Percentiles rank a stretch among this genome's conserved stretches.
Evolutionary conservation across 2,113 vertebrate genomes (phyloP).

Genomic region (Hoplias malabaricus): DNA sequence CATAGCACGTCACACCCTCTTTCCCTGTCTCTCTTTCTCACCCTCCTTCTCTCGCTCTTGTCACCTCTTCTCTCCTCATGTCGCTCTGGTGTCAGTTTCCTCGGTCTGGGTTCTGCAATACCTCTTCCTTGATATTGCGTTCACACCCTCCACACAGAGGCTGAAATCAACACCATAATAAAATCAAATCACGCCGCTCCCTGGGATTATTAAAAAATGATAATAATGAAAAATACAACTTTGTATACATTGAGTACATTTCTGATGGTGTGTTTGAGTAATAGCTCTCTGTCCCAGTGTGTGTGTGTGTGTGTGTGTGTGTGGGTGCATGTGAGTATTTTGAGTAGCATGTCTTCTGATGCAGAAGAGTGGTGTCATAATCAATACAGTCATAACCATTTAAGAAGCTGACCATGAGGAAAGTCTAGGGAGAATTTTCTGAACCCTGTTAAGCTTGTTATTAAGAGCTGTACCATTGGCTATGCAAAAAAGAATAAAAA

Average conservation of each 20-base stretch:
- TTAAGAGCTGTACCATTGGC: slow-evolving; percentile 34
- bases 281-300: not conserved
- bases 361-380: slow-evolving; percentile 51
- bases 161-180: not conserved
- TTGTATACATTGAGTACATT: not conserved
- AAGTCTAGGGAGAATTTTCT: slow-evolving; percentile 3
- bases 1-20: slow-evolving; percentile 38
- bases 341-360: slow-evolving; percentile 36
- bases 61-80: slow-evolving; percentile 34
- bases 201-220: not conserved
- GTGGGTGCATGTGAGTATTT: not conserved
- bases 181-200: not conserved
- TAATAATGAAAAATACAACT: not conserved
- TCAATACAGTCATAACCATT: slow-evolving; percentile 42
- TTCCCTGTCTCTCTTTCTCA: slow-evolving; percentile 19
- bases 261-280: not conserved
- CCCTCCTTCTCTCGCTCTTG: slow-evolving; percentile 20
- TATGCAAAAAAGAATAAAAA: slow-evolving; percentile 35
- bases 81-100: slow-evolving; percentile 41
- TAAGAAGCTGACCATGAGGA: slow-evolving; percentile 46
- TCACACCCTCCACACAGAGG: not conserved
- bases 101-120: slow-evolving; percentile 27
- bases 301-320: slow-evolving; percentile 28
- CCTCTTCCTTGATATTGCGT: slow-evolving; percentile 8
- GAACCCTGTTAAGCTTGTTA: slow-evolving; percentile 14